Percentiles rank a stretch among this genome's conserved stretches.
Evolutionary conservation across 2,888 invertebrate species (phyloP).

Genomic region (Andrena flavipes): DNA sequence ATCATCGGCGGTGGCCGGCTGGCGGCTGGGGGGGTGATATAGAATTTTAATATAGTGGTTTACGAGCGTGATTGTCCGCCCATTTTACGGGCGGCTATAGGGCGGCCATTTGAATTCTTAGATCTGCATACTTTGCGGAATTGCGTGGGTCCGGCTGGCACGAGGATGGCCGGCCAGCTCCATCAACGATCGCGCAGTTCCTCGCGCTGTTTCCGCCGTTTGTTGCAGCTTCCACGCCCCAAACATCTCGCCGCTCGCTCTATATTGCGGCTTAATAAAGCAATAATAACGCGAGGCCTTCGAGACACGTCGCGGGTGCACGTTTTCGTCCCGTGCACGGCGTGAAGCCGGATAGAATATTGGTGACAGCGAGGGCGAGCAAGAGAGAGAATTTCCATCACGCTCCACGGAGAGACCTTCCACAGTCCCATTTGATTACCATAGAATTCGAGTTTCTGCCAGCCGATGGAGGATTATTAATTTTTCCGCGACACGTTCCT

Average conservation of each 20-base stretch:
- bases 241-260: conserved; percentile 77
- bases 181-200: conserved; percentile 51
- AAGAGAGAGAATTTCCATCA: conserved; percentile 43
- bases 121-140: conserved; percentile 84
- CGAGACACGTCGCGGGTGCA: conserved; percentile 54
- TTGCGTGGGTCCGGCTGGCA: conserved; percentile 78
- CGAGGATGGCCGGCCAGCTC: conserved; percentile 56
- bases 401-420: conserved; percentile 24
- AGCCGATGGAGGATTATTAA: conserved; percentile 68
- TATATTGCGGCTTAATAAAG: conserved; percentile 82
- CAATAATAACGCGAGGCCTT: conserved; percentile 58
- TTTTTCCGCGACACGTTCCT: conserved; percentile 45
- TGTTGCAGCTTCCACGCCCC: conserved; percentile 68
- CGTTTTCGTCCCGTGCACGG: conserved; percentile 40
- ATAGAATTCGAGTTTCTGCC: conserved; percentile 82
- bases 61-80: conserved; percentile 84
- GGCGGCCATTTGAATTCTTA: conserved; percentile 84
- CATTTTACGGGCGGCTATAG: conserved; percentile 83
- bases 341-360: conserved; percentile 50
- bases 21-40: conserved; percentile 76
- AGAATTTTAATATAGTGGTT: conserved; percentile 85
- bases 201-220: conserved; percentile 31
- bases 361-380: conserved; percentile 15
- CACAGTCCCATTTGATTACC: conserved; percentile 80
- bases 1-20: conserved; percentile 48